Conservation (phyloP, 2,797 vertebrate species). For the Falco cherrug region DNA sequence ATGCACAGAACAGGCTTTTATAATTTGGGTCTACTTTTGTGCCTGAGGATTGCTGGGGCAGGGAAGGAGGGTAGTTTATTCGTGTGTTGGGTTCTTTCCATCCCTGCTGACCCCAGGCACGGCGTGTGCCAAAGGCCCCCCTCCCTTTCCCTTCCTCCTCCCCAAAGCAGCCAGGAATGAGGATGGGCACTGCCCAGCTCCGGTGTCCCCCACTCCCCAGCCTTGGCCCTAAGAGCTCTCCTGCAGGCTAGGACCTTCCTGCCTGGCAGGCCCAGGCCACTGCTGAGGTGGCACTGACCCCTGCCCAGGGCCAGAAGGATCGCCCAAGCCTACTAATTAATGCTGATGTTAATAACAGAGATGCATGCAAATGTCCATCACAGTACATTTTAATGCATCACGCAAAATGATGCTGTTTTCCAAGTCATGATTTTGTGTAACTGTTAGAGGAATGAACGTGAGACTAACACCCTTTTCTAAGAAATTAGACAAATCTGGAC, state of each 20-base stretch:
- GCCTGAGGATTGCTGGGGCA: conserved; percentile 47
- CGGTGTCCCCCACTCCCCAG: background rate
- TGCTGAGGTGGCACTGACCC: background rate
- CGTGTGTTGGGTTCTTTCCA: background rate
- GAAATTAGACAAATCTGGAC: background rate
- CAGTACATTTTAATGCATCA: background rate
- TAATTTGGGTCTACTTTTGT: conserved; percentile 61
- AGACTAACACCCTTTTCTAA: background rate
- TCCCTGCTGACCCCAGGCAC: background rate
- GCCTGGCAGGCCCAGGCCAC: background rate
- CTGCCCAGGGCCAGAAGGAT: background rate
- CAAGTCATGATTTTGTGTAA: conserved; percentile 18
- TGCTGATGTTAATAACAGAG: background rate
- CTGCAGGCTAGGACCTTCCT: background rate
- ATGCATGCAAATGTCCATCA: background rate
- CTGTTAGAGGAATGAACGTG: background rate
- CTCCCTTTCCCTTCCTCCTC: background rate
- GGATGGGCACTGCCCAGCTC: background rate
- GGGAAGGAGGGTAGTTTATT: background rate
- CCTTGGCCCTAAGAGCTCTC: background rate
- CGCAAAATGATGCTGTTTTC: background rate
- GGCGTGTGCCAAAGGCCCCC: conserved; percentile 54
- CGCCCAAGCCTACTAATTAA: background rate
- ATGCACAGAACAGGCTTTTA: conserved; percentile 74
- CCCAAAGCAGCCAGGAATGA: background rate